phyloP scores from a whole-genome alignment of 2,888 invertebrate genomes.

The Macaria notata region DNA sequence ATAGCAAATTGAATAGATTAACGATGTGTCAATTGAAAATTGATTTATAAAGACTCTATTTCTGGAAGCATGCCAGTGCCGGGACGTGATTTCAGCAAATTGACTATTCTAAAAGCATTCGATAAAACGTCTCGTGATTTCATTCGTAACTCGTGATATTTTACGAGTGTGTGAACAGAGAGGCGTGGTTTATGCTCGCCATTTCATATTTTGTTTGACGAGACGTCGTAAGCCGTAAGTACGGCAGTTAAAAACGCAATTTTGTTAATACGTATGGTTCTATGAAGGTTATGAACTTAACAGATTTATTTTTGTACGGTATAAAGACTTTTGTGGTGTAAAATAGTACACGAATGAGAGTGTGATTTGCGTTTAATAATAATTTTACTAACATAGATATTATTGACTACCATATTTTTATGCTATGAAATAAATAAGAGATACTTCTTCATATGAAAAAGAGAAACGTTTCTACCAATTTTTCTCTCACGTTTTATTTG shows the following conservation, averaged over 20 bases:
- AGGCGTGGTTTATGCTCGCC: conserved; percentile 31
- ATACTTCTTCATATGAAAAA: neutral
- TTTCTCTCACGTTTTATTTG: conserved; percentile 4
- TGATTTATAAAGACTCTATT: neutral
- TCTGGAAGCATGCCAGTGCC: conserved; percentile 18
- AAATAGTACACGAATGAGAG: no score
- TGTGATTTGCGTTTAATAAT: no score
- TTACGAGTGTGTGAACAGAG: conserved; percentile 31
- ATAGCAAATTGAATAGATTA: no score
- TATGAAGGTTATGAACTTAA: conserved; percentile 3
- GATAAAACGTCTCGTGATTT: conserved; percentile 30
- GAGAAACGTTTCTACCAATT: conserved; percentile 2
- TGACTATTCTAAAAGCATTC: conserved; percentile 24
- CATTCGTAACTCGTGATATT: conserved; percentile 33
- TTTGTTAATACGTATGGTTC: conserved; percentile 25
- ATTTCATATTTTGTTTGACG: conserved; percentile 32
- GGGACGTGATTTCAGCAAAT: conserved; percentile 13
- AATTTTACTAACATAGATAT: no score
- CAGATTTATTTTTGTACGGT: neutral
- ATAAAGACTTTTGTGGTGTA: neutral
- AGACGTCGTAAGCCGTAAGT: conserved; percentile 27
- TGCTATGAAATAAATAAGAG: neutral
- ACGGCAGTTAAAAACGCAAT: conserved; percentile 22
- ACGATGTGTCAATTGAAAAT: no score
- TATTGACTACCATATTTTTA: no score